These are phyloP conservation scores for Bambusicola thoracicus DNA, from an alignment of 2,113 vertebrate species.

Conservation along the genomic window DNA sequence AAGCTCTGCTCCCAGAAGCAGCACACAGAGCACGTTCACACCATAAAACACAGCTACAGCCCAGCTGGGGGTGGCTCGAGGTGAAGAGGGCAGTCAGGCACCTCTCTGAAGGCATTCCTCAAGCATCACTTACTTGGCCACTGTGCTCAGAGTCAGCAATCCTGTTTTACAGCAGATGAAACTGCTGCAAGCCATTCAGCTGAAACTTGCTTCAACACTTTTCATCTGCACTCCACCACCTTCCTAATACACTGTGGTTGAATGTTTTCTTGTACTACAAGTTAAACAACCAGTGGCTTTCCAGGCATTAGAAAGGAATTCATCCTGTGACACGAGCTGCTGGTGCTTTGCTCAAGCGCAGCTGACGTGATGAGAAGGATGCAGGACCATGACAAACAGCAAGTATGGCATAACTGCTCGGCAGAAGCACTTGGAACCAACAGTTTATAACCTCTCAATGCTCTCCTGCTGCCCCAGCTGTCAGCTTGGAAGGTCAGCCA, in stretches of 20 bases:
- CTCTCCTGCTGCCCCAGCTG: not conserved
- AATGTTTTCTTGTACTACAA: rapidly evolving
- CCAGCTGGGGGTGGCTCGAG: not conserved
- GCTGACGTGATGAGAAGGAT: not conserved
- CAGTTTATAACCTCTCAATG: not conserved
- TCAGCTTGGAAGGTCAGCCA: not conserved
- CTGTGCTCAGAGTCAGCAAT: not conserved
- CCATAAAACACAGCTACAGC: not conserved
- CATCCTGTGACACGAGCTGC: rapidly evolving
- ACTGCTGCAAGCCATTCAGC: not conserved
- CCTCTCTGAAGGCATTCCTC: not conserved
- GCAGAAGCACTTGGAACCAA: not conserved
- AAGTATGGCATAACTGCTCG: not conserved
- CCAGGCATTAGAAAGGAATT: not conserved
- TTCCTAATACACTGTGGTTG: not conserved
- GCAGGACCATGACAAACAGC: not conserved
- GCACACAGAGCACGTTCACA: not conserved
- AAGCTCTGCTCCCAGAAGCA: not conserved
- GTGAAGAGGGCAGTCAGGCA: not conserved
- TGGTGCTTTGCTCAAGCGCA: not conserved
- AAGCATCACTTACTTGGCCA: too few relatives aligned
- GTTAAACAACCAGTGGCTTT: not conserved
- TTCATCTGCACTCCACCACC: not conserved
- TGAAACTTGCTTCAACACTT: not conserved
- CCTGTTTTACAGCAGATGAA: not conserved